A percentile compares a stretch with the other conserved stretches of the same genome.
These are phyloP conservation scores for Australoheros facetus DNA, from an alignment of 2,797 vertebrate genomes.

Conservation along the genomic window DNA sequence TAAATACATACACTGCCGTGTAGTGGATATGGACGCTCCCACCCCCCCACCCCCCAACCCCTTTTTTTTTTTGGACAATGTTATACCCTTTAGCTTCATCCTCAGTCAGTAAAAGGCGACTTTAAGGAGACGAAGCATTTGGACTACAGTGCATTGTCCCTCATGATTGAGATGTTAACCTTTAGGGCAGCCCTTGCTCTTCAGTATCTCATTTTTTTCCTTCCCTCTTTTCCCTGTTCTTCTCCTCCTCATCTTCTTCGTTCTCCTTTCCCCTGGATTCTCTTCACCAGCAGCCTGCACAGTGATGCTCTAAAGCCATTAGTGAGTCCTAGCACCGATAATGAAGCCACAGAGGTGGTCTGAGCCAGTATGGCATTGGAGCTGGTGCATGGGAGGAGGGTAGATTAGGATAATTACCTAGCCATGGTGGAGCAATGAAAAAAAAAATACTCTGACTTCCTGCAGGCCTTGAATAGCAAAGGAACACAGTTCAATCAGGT, in stretches of 20 bases:
- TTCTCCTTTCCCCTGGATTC: constrained; percentile 21
- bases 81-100: constrained; percentile 32
- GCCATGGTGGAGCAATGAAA: constrained; percentile 52
- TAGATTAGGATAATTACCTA: constrained; percentile 80
- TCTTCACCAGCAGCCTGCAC: constrained; percentile 63
- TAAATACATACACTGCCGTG: constrained; percentile 8
- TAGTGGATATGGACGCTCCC: constrained; percentile 5
- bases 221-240: constrained; percentile 3
- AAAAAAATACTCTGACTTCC: constrained; percentile 59
- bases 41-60: background rate
- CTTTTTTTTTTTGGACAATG: constrained; percentile 25
- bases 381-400: constrained; percentile 70
- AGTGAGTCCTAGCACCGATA: constrained; percentile 74
- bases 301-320: constrained; percentile 68
- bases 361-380: constrained; percentile 64
- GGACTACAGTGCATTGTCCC: constrained; percentile 59
- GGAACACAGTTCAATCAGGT: constrained; percentile 56
- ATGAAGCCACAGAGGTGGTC: constrained; percentile 80
- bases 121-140: constrained; percentile 44
- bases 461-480: constrained; percentile 50
- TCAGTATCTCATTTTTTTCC: constrained; percentile 36
- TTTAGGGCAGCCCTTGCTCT: constrained; percentile 54
- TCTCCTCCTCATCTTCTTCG: constrained; percentile 3
- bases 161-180: constrained; percentile 74
- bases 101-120: constrained; percentile 38